Evolutionary conservation across 1,140 invertebrate species (phyloP).

Genomic region (Samia ricini): DNA sequence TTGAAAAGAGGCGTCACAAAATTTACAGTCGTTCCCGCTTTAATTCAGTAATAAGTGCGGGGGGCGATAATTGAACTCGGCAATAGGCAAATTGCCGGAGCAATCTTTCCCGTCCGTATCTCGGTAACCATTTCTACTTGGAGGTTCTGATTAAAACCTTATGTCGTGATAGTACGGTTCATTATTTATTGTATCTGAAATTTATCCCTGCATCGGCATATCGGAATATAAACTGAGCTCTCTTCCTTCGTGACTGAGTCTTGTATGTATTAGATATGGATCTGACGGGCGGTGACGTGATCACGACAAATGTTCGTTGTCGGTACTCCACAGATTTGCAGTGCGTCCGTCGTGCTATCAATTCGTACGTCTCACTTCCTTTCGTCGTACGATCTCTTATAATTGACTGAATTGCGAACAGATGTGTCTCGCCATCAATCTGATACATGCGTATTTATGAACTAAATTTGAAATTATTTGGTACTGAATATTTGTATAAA

Average conservation of each 20-base stretch:
- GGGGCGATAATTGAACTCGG: slow-evolving; percentile 72
- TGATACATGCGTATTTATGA: neutral
- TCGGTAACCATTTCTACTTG: slow-evolving; percentile 21
- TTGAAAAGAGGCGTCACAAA: slow-evolving; percentile 64
- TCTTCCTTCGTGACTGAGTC: slow-evolving; percentile 37
- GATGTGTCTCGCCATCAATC: slow-evolving; percentile 8
- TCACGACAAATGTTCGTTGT: slow-evolving; percentile 44
- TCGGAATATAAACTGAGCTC: slow-evolving; percentile 47
- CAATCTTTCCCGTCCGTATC: slow-evolving; percentile 47
- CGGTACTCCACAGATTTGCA: slow-evolving; percentile 61
- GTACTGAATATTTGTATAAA: neutral
- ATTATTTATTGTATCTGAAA: slow-evolving; percentile 22
- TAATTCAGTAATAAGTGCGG: slow-evolving; percentile 75
- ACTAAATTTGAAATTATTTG: neutral
- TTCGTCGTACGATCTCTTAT: slow-evolving; percentile 34
- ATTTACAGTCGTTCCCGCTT: slow-evolving; percentile 66
- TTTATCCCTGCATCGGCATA: slow-evolving; percentile 28
- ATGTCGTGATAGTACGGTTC: slow-evolving; percentile 27
- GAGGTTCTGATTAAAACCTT: slow-evolving; percentile 31
- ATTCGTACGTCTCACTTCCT: slow-evolving; percentile 52
- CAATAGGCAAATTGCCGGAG: slow-evolving; percentile 71
- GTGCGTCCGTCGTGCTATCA: slow-evolving; percentile 52
- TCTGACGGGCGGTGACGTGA: slow-evolving; percentile 31
- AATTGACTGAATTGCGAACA: slow-evolving; percentile 48
- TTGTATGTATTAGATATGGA: slow-evolving; percentile 30